These are phyloP conservation scores for Eupsilia transversa DNA, from an alignment of 2,888 invertebrate genomes.

Conservation along the genomic window DNA sequence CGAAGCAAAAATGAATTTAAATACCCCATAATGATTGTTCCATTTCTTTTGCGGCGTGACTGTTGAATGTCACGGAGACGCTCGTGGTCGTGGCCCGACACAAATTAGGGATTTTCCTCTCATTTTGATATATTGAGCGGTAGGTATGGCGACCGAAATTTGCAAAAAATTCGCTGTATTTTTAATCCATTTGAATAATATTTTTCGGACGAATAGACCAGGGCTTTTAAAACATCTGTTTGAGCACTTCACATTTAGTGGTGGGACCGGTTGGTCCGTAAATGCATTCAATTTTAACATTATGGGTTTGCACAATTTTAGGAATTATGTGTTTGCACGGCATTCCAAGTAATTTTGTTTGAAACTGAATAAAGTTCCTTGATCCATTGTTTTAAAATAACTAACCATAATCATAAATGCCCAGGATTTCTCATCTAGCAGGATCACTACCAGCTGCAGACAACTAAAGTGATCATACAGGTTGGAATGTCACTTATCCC, in stretches of 20 bases:
- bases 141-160: conserved; percentile 11
- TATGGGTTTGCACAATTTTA: not conserved
- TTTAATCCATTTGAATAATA: conserved; percentile 32
- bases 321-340: not conserved
- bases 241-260: conserved; percentile 14
- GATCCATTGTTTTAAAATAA: not conserved
- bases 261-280: not conserved
- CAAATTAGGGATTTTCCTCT: conserved; percentile 50
- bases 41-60: conserved; percentile 45
- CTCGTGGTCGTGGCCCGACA: conserved; percentile 19
- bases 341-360: not conserved
- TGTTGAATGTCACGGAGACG: conserved; percentile 39
- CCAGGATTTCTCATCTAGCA: not conserved
- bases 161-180: conserved; percentile 18
- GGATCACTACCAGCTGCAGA: not conserved
- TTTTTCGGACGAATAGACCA: conserved; percentile 21
- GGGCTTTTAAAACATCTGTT: conserved; percentile 27
- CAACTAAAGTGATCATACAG: not conserved
- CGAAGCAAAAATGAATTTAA: conserved; percentile 39
- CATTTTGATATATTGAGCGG: conserved; percentile 43
- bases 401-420: not conserved
- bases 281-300: conserved; percentile 11
- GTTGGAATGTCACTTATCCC: not conserved
- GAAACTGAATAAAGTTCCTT: not conserved
- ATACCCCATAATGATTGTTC: conserved; percentile 26